Percentiles rank a stretch among this genome's conserved stretches.
Conservation (phyloP, 2,797 vertebrate genomes). For the Smutsia temminckii region DNA sequence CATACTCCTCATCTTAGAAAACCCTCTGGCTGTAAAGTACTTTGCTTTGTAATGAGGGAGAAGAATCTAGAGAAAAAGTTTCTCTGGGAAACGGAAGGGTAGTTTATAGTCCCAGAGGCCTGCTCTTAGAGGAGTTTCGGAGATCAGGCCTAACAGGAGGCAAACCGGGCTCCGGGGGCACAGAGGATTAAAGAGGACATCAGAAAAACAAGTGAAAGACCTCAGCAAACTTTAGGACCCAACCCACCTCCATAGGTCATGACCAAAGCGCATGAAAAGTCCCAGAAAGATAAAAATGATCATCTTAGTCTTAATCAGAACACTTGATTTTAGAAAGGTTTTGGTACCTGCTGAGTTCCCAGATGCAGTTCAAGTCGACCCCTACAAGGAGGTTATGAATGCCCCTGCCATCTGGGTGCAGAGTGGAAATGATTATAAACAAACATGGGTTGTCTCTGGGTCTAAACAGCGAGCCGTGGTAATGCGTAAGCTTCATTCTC, state of each 20-base stretch:
- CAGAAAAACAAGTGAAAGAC: background rate
- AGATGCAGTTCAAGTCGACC: background rate
- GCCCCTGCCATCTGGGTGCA: background rate
- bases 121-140: background rate
- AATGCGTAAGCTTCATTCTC: no score
- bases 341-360: background rate
- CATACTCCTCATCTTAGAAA: background rate
- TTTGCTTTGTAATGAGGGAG: background rate
- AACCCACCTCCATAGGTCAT: background rate
- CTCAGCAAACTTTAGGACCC: background rate
- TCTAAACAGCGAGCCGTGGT: background rate
- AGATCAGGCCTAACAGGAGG: background rate
- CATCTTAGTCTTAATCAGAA: background rate
- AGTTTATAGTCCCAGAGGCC: background rate
- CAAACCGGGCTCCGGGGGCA: background rate
- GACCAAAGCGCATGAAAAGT: background rate
- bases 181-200: background rate
- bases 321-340: background rate
- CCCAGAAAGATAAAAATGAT: background rate
- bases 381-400: background rate
- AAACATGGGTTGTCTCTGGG: background rate
- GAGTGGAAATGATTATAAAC: background rate
- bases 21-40: background rate
- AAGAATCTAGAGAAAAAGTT: background rate
- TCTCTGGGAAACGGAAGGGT: background rate